Base-by-base conservation (phyloP, 2,888 invertebrate species). In the Parnassius smintheus region DNA sequence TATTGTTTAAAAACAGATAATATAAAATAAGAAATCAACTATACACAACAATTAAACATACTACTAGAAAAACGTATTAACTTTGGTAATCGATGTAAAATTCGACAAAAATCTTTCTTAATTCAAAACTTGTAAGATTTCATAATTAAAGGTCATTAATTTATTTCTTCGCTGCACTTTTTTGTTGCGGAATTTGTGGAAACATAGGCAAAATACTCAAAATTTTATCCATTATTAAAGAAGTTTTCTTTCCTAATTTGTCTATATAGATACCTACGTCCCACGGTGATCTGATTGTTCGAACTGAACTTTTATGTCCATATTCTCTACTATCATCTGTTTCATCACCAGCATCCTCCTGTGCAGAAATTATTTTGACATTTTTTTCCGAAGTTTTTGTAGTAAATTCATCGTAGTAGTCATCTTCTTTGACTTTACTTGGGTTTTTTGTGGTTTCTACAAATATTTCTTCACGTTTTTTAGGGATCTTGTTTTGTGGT, bases 141-240 rank as follows among this genome's bases (percentile, higher is more conserved):
- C 35, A 35, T 35, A 4, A 35, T 35, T 35, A 35, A 35, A 7
- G 35, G 35, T 35, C 35, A 35, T 35, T 35, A 46, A 12, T 12
- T 53, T 53, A 53, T 12, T 53, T 53, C 9, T 46, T 46, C 25
- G 62, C 54, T 41, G 65, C 55, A 54, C 62, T 25, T 62, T 69
- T 68, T 42, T 64, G 22, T 45, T 57, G 64, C n/a, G 69, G 75
- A n/a, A 78, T 58, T 68, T 76, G 73, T 13, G 84, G 84, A 59
- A 85, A 85, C 75, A 85, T 76, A 3, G 85, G 85, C 48, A 84
- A 70, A 62, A 79, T 75, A 53, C 75, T 73, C 8, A 84, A 65
- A 41, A 78, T 59, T 66, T 80, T 83, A 1, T 74, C 62, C 59
- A 78, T 65, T 2, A 75, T 48, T 41, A 64, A 61, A 3, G 75